Percentiles rank a stretch among this genome's conserved stretches.
Evolutionary conservation across 2,113 vertebrate species (phyloP).

Genomic region (Rhinolophus sinicus): DNA sequence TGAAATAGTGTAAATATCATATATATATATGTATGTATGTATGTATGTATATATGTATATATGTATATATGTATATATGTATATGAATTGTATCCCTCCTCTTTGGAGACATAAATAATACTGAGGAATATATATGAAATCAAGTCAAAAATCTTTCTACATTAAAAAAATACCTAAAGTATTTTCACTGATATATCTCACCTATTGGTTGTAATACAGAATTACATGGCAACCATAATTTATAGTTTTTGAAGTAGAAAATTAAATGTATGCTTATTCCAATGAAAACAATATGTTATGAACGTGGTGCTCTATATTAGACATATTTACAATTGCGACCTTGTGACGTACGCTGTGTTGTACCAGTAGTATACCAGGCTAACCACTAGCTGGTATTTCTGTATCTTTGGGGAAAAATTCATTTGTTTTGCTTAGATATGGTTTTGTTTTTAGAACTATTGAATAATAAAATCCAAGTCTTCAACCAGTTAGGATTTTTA

Average conservation of each 20-base stretch:
- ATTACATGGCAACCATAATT: background rate
- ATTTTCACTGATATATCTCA: constrained; percentile 25
- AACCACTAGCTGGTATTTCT: background rate
- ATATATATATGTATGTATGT: background rate
- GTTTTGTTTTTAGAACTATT: constrained; percentile 31
- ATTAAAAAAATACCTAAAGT: background rate
- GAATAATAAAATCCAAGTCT: background rate
- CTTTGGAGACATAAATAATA: background rate
- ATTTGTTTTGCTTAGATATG: background rate
- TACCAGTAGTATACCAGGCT: background rate
- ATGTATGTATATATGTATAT: background rate
- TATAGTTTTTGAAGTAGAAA: background rate
- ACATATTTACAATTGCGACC: too few relatives aligned
- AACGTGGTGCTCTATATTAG: background rate
- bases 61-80: too few relatives aligned
- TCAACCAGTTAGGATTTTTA: background rate
- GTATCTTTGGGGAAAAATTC: background rate
- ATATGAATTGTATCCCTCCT: background rate
- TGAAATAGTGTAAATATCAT: background rate
- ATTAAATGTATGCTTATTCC: background rate
- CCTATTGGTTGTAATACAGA: background rate
- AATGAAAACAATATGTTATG: background rate
- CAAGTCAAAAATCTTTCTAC: background rate
- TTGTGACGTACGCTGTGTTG: background rate
- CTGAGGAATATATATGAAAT: background rate